Base-by-base conservation (phyloP, 37 sponge, comb jelly and placozoan species). In the Geodia barretti region DNA sequence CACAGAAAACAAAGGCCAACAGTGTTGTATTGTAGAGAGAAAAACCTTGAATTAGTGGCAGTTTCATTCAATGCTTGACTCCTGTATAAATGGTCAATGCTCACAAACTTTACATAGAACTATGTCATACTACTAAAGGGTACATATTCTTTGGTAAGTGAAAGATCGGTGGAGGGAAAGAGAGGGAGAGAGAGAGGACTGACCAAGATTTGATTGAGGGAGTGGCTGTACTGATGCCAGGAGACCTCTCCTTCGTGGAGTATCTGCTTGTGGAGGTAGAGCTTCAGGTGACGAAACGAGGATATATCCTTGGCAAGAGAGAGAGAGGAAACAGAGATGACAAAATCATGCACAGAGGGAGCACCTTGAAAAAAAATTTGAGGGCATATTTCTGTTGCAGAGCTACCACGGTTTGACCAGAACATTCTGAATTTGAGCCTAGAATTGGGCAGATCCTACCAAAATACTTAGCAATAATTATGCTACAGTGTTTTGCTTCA, bases 211-310 rank as follows among this genome's bases (percentile, higher is more conserved):
- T 54, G 54, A 26, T 78, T 78, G 64, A 91, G 32, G 20, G 87
- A 70, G 54, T 63, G 40, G 62, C 87, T 87, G 65, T 81, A 91
- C 72, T 91, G 92, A 5, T 91, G 92, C 92, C 92, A 91, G 43
- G 92, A 91, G 35, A 91, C 86, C 63, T 91, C 92, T 32, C 92
- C 92, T 40, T 42, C 36, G 31, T 81, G 86, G 8, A 25, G 41
- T 1, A 68, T 28, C 34, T 69, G 76, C 19, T 64, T 75, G 60
- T 70, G 76, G 41, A 84, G 24, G 34, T 73, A 23, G 35, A 89
- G 80, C 79, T 89, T 89, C 39, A 79, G 39, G 41, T 84, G 84
- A 25, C 54, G 64, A 39, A 84, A 84, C 41, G 85, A 76, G 1
- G 90, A 84, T 25, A 39, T 43, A 1, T 84, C 76, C 82, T 81